These are phyloP conservation scores for Dryadula phaetusa DNA, from an alignment of 2,888 invertebrate species.

Conservation along the genomic window DNA sequence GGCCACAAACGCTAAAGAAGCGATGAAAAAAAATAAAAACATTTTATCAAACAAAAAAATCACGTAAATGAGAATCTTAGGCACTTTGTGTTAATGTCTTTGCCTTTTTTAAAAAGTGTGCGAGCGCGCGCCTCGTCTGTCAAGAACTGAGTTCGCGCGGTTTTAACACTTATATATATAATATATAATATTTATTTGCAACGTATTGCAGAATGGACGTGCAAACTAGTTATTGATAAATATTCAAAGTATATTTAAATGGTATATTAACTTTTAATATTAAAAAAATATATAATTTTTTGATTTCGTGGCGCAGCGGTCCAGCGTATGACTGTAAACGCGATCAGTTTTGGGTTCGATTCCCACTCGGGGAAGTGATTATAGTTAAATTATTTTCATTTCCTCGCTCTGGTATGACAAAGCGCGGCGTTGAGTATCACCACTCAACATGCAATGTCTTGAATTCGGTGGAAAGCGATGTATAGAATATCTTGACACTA, in stretches of 20 bases:
- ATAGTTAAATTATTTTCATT: no score
- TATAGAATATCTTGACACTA: no score
- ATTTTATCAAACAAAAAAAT: constrained; percentile 46
- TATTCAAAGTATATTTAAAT: constrained; percentile 41
- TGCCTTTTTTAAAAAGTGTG: constrained; percentile 35
- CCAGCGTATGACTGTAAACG: no score
- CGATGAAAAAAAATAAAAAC: constrained; percentile 49
- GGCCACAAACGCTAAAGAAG: constrained; percentile 48
- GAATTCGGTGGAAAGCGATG: no score
- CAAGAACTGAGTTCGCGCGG: constrained; percentile 52
- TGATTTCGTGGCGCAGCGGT: no score
- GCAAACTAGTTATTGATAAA: constrained; percentile 47
- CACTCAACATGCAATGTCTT: no score
- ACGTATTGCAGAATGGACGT: constrained; percentile 49
- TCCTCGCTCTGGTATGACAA: no score
- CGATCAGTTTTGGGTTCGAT: no score
- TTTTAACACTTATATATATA: constrained; percentile 50
- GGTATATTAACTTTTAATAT: neutral
- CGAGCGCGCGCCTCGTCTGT: constrained; percentile 44
- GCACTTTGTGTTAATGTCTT: constrained; percentile 36
- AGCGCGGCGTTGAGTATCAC: no score
- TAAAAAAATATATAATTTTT: no score
- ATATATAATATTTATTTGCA: constrained; percentile 52
- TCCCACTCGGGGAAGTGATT: no score
- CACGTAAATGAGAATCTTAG: constrained; percentile 27